Conservation (phyloP, 2,113 vertebrate genomes). For the Chaetops frenatus region DNA sequence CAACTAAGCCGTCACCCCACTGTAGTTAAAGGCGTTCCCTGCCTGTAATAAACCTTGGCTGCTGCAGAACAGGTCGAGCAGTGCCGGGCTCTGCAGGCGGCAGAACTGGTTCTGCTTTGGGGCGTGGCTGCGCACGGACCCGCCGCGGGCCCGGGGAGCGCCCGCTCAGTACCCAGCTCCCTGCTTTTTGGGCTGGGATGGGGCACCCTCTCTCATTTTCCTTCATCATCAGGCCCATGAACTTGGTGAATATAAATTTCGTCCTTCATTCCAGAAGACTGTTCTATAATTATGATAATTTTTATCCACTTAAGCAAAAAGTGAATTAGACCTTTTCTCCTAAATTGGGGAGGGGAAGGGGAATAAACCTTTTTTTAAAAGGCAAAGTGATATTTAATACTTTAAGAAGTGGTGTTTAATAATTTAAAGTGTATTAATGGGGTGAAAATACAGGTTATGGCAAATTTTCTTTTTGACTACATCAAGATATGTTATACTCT, state of each 20-base stretch:
- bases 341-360: background rate
- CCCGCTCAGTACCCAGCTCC: background rate
- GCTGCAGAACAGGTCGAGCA: constrained; percentile 31
- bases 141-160: background rate
- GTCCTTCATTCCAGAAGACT: background rate
- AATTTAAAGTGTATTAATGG: background rate
- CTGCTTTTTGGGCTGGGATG: background rate
- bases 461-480: background rate
- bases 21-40: background rate
- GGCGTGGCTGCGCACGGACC: background rate
- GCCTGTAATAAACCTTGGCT: background rate
- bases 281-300: background rate
- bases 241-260: background rate
- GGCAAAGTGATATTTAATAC: background rate
- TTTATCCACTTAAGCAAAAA: background rate
- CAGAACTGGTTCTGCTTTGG: background rate
- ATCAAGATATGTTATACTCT: background rate
- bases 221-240: background rate
- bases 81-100: background rate
- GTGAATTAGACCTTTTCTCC: background rate
- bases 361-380: background rate
- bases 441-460: background rate
- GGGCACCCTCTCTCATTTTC: background rate
- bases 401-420: background rate
- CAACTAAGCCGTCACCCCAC: accelerated